Conservation (phyloP, 2,888 invertebrate genomes). For the Glomeris marginata region DNA sequence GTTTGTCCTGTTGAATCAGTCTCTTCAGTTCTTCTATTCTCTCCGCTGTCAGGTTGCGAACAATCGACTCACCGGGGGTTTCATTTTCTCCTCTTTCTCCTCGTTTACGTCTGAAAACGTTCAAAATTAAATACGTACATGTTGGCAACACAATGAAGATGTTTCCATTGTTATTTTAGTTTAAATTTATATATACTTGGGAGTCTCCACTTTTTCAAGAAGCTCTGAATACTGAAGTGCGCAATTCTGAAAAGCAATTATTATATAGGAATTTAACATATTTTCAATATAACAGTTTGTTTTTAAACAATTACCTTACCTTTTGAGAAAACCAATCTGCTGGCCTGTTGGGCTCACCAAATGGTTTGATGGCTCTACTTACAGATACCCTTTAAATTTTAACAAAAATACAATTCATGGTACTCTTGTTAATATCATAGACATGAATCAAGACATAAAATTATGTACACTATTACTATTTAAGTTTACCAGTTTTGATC, state of each 20-base stretch:
- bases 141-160: too few relatives aligned
- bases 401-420: not conserved
- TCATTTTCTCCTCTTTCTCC: conserved; percentile 41
- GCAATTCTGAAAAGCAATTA: conserved; percentile 41
- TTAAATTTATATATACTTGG: too few relatives aligned
- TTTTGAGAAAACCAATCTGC: conserved; percentile 81
- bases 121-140: too few relatives aligned
- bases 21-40: conserved; percentile 59
- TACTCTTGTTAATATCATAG: not conserved
- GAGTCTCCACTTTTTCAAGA: conserved; percentile 64
- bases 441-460: not conserved
- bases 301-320: conserved; percentile 19
- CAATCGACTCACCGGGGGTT: conserved; percentile 62
- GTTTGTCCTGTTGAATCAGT: conserved; percentile 50
- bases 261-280: not conserved
- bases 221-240: conserved; percentile 74
- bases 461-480: conserved; percentile 1
- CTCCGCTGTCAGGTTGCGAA: conserved; percentile 56
- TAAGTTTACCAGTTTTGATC: conserved; percentile 58
- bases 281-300: not conserved
- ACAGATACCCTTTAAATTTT: conserved; percentile 55
- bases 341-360: conserved; percentile 57
- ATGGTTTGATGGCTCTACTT: conserved; percentile 59
- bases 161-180: too few relatives aligned
- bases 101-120: conserved; percentile 42